A percentile compares a stretch with the other conserved stretches of the same genome.
Evolutionary conservation across 1,140 invertebrate genomes (phyloP).

Genomic region (Geopemphigus sp.): DNA sequence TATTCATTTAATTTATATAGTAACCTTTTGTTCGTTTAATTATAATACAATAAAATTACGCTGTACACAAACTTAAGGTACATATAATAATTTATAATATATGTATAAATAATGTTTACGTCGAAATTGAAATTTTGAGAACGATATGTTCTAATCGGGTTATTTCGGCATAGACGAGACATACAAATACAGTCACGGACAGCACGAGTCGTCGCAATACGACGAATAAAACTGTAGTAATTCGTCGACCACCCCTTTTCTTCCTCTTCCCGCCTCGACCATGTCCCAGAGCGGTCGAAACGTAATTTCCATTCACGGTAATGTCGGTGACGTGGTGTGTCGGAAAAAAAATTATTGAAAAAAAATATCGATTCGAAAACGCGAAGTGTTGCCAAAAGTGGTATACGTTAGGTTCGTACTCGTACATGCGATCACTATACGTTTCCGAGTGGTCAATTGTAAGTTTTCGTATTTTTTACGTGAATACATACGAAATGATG

Average conservation of each 20-base stretch:
- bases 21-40: too few relatives aligned
- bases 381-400: conserved; percentile 6
- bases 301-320: background rate
- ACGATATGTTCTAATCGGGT: background rate
- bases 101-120: too few relatives aligned
- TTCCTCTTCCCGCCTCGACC: too few relatives aligned
- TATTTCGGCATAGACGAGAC: too few relatives aligned
- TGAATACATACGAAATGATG: background rate
- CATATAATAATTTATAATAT: too few relatives aligned
- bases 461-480: background rate
- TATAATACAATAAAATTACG: too few relatives aligned
- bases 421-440: background rate
- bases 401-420: background rate
- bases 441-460: conserved; percentile 8
- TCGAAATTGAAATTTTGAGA: too few relatives aligned
- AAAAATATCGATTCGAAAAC: background rate
- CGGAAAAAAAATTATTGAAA: background rate
- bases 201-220: background rate
- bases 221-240: background rate
- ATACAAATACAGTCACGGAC: too few relatives aligned
- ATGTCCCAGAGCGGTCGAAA: too few relatives aligned
- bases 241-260: background rate
- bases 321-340: too few relatives aligned
- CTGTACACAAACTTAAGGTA: too few relatives aligned
- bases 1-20: too few relatives aligned